Base-by-base conservation (phyloP, 1,140 invertebrate genomes). In the Conus betulinus region DNA sequence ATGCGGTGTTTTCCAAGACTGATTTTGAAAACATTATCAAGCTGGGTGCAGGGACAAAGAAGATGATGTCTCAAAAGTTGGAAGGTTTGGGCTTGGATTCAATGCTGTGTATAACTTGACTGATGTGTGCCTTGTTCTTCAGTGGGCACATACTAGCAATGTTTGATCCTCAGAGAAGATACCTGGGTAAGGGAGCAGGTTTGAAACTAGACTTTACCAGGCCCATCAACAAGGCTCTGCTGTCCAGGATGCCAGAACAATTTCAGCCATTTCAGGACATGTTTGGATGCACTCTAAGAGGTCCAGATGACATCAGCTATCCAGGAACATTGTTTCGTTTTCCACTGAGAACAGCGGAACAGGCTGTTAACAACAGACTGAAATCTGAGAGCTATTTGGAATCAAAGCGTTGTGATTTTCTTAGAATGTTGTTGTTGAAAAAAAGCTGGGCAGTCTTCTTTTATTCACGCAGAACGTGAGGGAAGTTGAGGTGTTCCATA, bases 71-170 rank as follows among this genome's bases (percentile, higher is more conserved):
- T 90, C 91, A 20, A 94, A 94, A 87, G 91, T 94, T 79, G 94
- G 94, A 84, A 91, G 89, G 60, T 94, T 94, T 92, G 93, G 94
- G 5, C 87, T 94, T 10, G 93, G 93, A 13, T 94, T 94, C 89
- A 94, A 93, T 88, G 87, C 94, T 57, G 94, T 95, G 20, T 95
- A 95, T 87, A 95, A 95, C 74, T 74, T 95, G 39, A 95, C 94
- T 39, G 94, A 95, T 90, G 92, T n/a, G n/a, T 94, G n/a, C 94
- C 94, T 27, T 94, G 93, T 84, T 95, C 88, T 83, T 95, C 5
- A 93, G 93, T 83, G 88, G 93, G 17, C 83, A 93, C 74, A 91
- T 87, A 51, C 60, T 95, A 39, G 93, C 94, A 3, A 93, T 95
- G 15, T 95, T 95, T 92, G 94, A 95, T 88, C 94, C 94, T 3